Evolutionary conservation across 2,797 vertebrate genomes (phyloP).

Genomic region (Pelochelys cantorii): DNA sequence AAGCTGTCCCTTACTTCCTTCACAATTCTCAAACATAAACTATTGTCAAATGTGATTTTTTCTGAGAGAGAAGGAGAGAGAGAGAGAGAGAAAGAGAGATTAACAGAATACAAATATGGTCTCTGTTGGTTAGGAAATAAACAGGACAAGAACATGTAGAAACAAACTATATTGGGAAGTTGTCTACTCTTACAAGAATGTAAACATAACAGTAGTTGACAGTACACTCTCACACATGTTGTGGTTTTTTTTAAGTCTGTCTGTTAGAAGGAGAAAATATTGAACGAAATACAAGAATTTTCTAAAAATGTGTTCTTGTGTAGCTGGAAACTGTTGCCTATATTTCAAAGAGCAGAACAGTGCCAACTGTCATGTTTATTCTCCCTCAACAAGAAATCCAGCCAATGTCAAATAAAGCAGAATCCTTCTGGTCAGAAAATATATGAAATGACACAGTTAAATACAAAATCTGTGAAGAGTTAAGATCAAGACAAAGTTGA

Average conservation of each 20-base stretch:
- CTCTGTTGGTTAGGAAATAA: background rate
- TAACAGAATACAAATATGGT: background rate
- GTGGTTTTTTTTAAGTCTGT: background rate
- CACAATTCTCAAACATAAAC: background rate
- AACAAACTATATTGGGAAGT: background rate
- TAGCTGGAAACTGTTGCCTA: background rate
- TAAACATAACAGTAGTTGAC: background rate
- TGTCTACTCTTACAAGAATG: background rate
- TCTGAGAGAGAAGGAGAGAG: too few species aligned
- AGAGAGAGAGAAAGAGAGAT: background rate
- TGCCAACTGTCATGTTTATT: background rate
- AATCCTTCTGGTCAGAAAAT: background rate
- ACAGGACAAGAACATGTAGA: background rate
- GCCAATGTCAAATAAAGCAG: background rate
- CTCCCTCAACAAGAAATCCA: background rate
- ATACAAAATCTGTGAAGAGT: background rate
- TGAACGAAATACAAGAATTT: background rate
- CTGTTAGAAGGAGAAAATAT: fast-evolving
- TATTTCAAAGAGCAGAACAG: background rate
- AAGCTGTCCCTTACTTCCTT: background rate
- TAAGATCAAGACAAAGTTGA: background rate
- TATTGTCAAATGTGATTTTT: background rate
- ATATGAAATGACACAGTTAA: background rate
- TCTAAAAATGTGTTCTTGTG: background rate
- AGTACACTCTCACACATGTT: background rate